Evolutionary conservation across 1,140 invertebrate genomes (phyloP), one percentile per base, ranked within the genome.

Genomic region (Hycleus phaleratus): DNA sequence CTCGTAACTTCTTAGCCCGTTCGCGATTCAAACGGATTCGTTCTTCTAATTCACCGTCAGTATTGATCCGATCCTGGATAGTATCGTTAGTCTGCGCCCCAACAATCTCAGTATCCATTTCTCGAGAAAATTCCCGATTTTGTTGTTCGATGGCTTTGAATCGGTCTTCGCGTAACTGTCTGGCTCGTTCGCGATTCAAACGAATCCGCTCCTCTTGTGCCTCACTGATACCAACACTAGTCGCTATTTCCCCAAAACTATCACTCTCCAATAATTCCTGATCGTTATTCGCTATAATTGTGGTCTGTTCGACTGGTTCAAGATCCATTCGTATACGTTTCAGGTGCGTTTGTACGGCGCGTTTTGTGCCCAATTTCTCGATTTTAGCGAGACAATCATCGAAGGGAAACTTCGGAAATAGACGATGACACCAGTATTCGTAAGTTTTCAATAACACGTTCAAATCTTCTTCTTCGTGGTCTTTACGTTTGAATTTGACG

Each of bases 371-470:
- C 1, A 96, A 76, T 46, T 80, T 81, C 70, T 95, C 93, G 49
- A 92, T 81, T 74, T 85, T 85, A 51, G 85, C 84, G 1, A 95
- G 74, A 58, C 87, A 87, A 72, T 95, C 90, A 69, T 90, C 86
- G 77, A 95, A 95, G 12, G 85, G 79, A 64, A 87, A 87, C 68
- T 88, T 93, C 1, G 94, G 93, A 78, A 87, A 95, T 44, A 97
- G 71, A 56, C 93, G 79, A 71, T 96, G 92, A 2, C 85, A 85
- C 95, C 95, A 97, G 67, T 96, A 93, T 67, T 97, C 91, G 49
- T 96, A 68, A 63, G 83, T 86, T 42, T 86, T 85, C 76, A 97
- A 80, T 0, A 96, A 75, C 46, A 82, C 71, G 69, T 91, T 81
- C 10, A 97, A 76, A 77, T 97, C 93, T 60, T 85, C 75, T 58